Evolutionary conservation across 2,888 invertebrate genomes (phyloP).

Genomic region (Leptinotarsa peninsularis): DNA sequence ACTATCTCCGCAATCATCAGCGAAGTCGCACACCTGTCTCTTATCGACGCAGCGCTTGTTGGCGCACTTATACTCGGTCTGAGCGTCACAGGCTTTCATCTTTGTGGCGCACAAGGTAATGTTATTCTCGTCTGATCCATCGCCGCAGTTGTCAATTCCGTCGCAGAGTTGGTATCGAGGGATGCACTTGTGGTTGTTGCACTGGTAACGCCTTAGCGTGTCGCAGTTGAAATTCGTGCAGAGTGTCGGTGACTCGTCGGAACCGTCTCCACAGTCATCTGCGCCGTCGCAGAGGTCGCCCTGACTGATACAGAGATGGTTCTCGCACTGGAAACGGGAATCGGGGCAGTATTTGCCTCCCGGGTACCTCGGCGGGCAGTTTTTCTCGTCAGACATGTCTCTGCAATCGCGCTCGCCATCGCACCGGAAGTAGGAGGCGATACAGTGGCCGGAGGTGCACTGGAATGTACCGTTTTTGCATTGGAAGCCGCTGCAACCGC

Average conservation of each 20-base stretch:
- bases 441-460: conserved; percentile 92
- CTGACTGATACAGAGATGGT: conserved; percentile 90
- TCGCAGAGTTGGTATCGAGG: conserved; percentile 91
- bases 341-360: conserved; percentile 90
- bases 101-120: conserved; percentile 88
- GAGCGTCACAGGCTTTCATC: conserved; percentile 80
- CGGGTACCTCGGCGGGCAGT: conserved; percentile 89
- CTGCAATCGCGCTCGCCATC: conserved; percentile 91
- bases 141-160: conserved; percentile 92
- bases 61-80: conserved; percentile 87
- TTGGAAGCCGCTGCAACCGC: conserved; percentile 83
- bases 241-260: conserved; percentile 85
- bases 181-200: conserved; percentile 89
- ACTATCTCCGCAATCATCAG: conserved; percentile 91
- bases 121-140: conserved; percentile 95
- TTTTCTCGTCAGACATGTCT: conserved; percentile 90
- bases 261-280: conserved; percentile 92
- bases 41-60: conserved; percentile 87
- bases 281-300: conserved; percentile 93
- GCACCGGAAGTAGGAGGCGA: conserved; percentile 87
- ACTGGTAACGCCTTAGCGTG: conserved; percentile 84
- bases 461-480: conserved; percentile 94
- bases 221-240: conserved; percentile 91
- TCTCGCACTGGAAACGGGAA: conserved; percentile 90
- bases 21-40: conserved; percentile 85